Evolutionary conservation across 2,113 vertebrate genomes (phyloP).

Genomic region (Ptychochromis oligacanthus): DNA sequence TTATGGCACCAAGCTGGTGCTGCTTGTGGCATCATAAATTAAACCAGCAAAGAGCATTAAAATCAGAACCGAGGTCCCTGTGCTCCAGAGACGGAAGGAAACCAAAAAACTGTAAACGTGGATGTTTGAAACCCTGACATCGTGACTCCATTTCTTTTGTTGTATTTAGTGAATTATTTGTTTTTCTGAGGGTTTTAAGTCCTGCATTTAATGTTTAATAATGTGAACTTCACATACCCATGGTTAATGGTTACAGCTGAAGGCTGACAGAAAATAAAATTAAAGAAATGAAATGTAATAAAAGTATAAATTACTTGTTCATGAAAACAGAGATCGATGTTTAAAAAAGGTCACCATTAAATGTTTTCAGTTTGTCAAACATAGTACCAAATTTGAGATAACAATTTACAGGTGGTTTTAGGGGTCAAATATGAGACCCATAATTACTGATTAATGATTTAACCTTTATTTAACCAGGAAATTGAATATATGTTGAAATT

Average conservation of each 20-base stretch:
- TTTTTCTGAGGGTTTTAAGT: background rate
- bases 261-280: too few relatives aligned
- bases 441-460: background rate
- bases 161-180: background rate
- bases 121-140: background rate
- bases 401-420: too few relatives aligned
- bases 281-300: too few relatives aligned
- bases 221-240: background rate
- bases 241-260: too few relatives aligned
- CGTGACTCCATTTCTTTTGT: too few relatives aligned
- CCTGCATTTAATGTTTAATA: background rate
- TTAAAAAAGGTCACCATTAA: too few relatives aligned
- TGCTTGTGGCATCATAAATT: constrained; percentile 63
- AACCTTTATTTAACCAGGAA: background rate
- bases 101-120: background rate
- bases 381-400: too few relatives aligned
- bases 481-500: background rate
- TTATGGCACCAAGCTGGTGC: constrained; percentile 58
- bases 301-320: too few relatives aligned
- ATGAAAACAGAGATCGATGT: too few relatives aligned
- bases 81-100: background rate
- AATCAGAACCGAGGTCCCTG: constrained; percentile 11
- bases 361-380: too few relatives aligned
- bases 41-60: constrained; percentile 43
- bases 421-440: background rate